These are phyloP conservation scores for Eriosoma lanigerum DNA, from an alignment of 1,140 invertebrate genomes.

Conservation along the genomic window DNA sequence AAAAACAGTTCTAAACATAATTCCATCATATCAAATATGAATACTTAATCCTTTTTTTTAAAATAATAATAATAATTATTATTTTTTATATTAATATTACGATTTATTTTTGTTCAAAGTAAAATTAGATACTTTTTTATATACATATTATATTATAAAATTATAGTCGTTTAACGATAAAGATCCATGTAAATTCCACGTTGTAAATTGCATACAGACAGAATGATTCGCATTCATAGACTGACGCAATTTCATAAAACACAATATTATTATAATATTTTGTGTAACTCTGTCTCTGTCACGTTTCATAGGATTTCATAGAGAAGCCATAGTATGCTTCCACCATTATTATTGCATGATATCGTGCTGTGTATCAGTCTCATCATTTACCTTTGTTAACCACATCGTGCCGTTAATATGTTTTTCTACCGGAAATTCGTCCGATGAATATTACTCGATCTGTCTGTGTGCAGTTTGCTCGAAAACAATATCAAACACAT, in stretches of 20 bases:
- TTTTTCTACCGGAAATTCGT: neutral
- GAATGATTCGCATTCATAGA: conserved; percentile 12
- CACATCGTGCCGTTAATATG: neutral
- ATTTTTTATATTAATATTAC: neutral
- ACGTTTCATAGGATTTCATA: neutral
- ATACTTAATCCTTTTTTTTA: neutral
- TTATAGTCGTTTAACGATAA: no score
- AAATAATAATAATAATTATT: neutral
- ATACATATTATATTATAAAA: neutral
- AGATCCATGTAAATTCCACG: no score
- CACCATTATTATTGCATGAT: no score
- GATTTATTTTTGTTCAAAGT: neutral
- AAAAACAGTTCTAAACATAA: conserved; percentile 1
- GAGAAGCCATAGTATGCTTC: no score
- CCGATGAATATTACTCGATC: neutral
- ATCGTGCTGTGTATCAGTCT: neutral
- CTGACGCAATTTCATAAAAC: neutral
- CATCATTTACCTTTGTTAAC: neutral
- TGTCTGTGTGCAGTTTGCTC: neutral
- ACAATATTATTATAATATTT: neutral
- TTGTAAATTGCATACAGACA: conserved; percentile 13
- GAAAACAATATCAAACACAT: neutral
- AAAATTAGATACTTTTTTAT: neutral
- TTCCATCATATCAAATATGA: neutral
- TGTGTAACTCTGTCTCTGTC: no score